Conservation (phyloP, 2,113 vertebrate species). For the Clupea harengus region DNA sequence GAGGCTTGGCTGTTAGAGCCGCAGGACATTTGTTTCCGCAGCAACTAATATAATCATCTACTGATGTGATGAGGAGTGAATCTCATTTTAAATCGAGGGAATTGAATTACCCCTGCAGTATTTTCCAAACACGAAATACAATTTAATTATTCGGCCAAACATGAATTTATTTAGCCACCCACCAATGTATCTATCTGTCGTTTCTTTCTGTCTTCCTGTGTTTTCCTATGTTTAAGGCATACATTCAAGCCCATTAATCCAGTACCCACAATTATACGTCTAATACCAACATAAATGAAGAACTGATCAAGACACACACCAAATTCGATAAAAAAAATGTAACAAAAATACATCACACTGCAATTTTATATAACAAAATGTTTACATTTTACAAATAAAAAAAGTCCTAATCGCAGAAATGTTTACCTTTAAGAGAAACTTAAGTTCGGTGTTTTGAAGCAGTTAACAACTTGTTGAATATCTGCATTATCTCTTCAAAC, state of each 20-base stretch:
- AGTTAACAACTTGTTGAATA: conserved; percentile 16
- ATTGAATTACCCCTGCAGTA: conserved; percentile 39
- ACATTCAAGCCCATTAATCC: too few relatives aligned
- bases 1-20: not conserved
- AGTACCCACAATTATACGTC: not conserved
- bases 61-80: conserved; percentile 32
- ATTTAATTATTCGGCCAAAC: not conserved
- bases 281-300: not conserved
- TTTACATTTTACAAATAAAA: not conserved
- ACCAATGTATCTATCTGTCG: conserved; percentile 13
- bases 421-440: not conserved
- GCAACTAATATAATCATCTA: conserved; percentile 29
- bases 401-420: not conserved
- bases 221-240: too few relatives aligned
- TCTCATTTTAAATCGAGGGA: conserved; percentile 29
- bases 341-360: not conserved
- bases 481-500: not conserved
- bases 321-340: not conserved
- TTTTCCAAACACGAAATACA: conserved; percentile 24
- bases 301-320: not conserved
- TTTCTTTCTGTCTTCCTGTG: too few relatives aligned
- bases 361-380: not conserved
- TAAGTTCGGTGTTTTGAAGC: not conserved
- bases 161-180: not conserved
- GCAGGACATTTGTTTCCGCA: conserved; percentile 26